Evolutionary conservation across 1,140 invertebrate species (phyloP).

Genomic region (Zaprionus kolodkinae): DNA sequence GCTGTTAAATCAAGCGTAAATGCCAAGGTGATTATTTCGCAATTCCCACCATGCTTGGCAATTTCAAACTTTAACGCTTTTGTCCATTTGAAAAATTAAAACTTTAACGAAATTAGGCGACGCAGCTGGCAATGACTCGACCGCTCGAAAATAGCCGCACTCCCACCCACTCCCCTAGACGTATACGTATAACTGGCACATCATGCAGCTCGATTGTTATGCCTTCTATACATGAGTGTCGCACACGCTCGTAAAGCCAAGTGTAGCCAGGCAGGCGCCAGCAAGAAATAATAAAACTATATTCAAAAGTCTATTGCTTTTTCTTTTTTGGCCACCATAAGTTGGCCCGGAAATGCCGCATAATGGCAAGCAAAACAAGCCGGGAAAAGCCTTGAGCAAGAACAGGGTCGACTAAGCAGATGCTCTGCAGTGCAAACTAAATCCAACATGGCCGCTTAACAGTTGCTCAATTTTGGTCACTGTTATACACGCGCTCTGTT

Average conservation of each 20-base stretch:
- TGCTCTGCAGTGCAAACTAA: not conserved
- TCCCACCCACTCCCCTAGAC: not conserved
- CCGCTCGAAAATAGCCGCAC: constrained; percentile 17
- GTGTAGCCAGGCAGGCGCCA: constrained; percentile 24
- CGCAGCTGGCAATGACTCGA: constrained; percentile 25
- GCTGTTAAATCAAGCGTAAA: constrained; percentile 60
- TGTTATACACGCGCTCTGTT: not conserved
- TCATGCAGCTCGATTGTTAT: constrained; percentile 14
- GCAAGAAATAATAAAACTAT: constrained; percentile 37
- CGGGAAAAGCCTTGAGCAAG: not conserved
- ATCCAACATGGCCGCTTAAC: not conserved
- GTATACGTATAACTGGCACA: constrained; percentile 2
- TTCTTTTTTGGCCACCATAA: constrained; percentile 7
- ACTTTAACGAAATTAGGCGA: constrained; percentile 40
- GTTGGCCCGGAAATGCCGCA: constrained; percentile 22
- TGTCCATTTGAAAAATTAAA: constrained; percentile 27
- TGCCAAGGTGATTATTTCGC: constrained; percentile 55
- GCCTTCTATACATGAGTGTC: not conserved
- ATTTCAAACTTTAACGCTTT: constrained; percentile 6
- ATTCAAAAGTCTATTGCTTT: constrained; percentile 15
- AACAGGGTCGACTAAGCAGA: not conserved
- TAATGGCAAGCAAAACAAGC: constrained; percentile 24
- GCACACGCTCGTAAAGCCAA: constrained; percentile 11
- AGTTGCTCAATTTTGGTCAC: not conserved
- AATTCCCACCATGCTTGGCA: constrained; percentile 16